Percentiles rank a stretch among this genome's conserved stretches.
These are phyloP conservation scores for Mesorhabditis sp. DNA, from an alignment of 2,888 invertebrate species.

Conservation along the genomic window DNA sequence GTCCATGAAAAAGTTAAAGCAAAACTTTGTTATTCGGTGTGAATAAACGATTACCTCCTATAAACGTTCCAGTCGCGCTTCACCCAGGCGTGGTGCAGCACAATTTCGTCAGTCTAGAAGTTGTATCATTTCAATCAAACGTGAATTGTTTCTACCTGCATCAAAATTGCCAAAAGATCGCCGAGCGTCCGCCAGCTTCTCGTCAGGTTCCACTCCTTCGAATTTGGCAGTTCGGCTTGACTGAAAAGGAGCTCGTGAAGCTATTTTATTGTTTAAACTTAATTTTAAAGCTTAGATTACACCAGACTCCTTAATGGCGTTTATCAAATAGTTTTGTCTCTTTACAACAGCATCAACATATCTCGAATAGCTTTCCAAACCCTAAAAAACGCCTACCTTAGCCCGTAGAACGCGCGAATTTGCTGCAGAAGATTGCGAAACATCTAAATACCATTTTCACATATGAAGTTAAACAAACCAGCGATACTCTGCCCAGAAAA, in stretches of 20 bases:
- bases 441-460: conserved; percentile 1
- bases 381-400: conserved; percentile 9
- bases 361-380: too few relatives aligned
- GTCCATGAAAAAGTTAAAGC: too few relatives aligned
- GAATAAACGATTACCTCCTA: conserved; percentile 10
- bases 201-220: conserved; percentile 9
- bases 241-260: not conserved
- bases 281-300: too few relatives aligned
- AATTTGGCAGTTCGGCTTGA: conserved; percentile 6
- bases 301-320: too few relatives aligned
- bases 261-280: too few relatives aligned
- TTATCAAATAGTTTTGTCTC: too few relatives aligned
- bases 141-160: conserved; percentile 15
- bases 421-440: conserved; percentile 22
- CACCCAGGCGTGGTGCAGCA: conserved; percentile 20
- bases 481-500: not conserved
- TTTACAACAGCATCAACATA: too few relatives aligned
- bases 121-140: not conserved
- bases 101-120: conserved; percentile 30
- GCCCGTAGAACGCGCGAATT: conserved; percentile 13
- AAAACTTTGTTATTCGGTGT: too few relatives aligned
- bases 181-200: conserved; percentile 42
- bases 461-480: not conserved
- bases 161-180: conserved; percentile 38
- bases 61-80: conserved; percentile 21